Base-by-base conservation (phyloP, 2,888 invertebrate species). In the Macrophya alboannulata region DNA sequence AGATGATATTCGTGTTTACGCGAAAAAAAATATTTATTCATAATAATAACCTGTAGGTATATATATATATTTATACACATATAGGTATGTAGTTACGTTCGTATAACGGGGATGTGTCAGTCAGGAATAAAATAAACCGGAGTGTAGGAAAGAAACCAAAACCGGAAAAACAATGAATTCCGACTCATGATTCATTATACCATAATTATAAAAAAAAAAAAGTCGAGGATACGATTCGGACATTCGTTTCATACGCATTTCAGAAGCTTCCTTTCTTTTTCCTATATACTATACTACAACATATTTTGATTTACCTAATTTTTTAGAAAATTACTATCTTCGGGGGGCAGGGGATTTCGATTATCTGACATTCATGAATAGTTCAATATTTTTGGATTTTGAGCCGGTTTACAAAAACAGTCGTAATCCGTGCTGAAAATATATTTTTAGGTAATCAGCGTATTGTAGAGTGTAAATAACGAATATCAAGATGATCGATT, bases 1-100 rank as follows among this genome's bases (percentile, higher is more conserved):
- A 31, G 17, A 0, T 17, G 48, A 77, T 55, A 55, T 17, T 17
- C 51, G 51, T 77, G 77, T 77, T 77, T 77, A 55, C 51, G 25
- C 37, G 12, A 10, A 17, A 40, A 17, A 25, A 17, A 37, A 71
- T 40, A 25, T 62, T 62, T 40, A 71, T 40, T 40, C 71, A n/a
- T 6, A 17, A 40, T 6, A 17, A 40, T 40, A 17, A 40, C n/a
- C 15, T 40, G 31, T 40, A 10, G 40, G n/a, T 55, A 55, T n/a
- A n/a, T n/a, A 55, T n/a, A n/a, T n/a, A n/a, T n/a, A n/a, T n/a
- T n/a, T n/a, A n/a, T n/a, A n/a, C n/a, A 3, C 3, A 31, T 31
- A 31, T 31, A 31, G 3, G 31, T 31, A 31, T 40, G 31, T 40
- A 9, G 37, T 17, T 51, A 55, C 6, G n/a, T n/a, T n/a, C n/a